Base-by-base conservation (phyloP, 1,140 invertebrate species). In the Papilio polyxenes region DNA sequence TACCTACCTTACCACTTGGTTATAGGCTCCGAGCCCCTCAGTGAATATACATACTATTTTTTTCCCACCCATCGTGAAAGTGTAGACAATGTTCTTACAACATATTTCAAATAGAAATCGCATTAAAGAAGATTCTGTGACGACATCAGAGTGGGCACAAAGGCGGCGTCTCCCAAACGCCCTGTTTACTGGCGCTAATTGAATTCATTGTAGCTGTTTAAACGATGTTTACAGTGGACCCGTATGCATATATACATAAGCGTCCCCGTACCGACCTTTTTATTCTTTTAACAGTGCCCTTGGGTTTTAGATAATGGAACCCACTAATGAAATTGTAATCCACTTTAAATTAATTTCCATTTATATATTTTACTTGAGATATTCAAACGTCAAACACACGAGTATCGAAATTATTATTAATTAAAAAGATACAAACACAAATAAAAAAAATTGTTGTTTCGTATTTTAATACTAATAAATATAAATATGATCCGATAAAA, bases 201-300 rank as follows among this genome's bases (percentile, higher is more conserved):
- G 88, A 89, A 87, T 89, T 87, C 88, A 88, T 88, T 89, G 88
- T 88, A 86, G 69, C 83, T 82, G 85, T 82, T 87, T 86, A 88
- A 88, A 86, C 83, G 86, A 86, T 89, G 87, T 89, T 87, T 85
- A 81, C 83, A 87, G 85, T 85, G 85, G 81, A 48, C 37, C 81
- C 62, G 79, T 81, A 72, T 82, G 83, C 83, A 81, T 81, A 83
- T 84, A 83, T 83, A 80, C 83, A 83, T 87, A 84, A 85, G 37
- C 75, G 56, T 23, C 37, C 65, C 31, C 23, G 31, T 37, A 15
- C 5, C 15, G n/a, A n/a, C 78, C 78, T 80, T 80, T 80, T 65
- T 65, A 69, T 77, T 23, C 75, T 53, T 77, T 80, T 80, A 79
- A 37, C 77, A 17, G 37, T n/a, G 53, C 78, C 78, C 78, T 48